Base-by-base conservation (phyloP, 2,888 invertebrate species). In the Flabesymbios commensalis region DNA sequence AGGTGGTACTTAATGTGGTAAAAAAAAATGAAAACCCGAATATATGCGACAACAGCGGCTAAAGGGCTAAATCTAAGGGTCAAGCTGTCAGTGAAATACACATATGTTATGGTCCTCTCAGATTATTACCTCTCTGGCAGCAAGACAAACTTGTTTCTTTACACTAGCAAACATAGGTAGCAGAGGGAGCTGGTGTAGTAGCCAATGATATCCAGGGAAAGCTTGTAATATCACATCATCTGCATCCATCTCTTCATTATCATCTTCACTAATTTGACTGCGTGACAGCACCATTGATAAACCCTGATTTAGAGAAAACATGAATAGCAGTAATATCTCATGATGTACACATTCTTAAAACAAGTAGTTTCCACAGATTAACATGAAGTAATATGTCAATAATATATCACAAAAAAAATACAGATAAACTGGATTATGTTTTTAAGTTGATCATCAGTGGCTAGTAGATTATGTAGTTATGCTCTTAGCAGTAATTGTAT, bases 121-220 rank as follows among this genome's bases (percentile, higher is more conserved):
- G n/a, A n/a, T n/a, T 47, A n/a, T 54, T 43, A 80, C 79, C 77
- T 78, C 72, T 70, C 80, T 70, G 22, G 79, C 68, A 24, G 79
- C 73, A 39, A 64, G 43, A 57, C 75, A 77, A 26, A 75, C 72
- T 57, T 76, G 71, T 4, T 57, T 59, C 57, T 72, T 75, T 64
- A 82, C 73, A 43, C 76, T 67, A 53, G 84, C 83, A 84, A 96
- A 94, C 81, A 93, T 92, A 0, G 90, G 90, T 64, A 94, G 88
- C 33, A 87, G 86, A 45, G 91, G 90, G 24, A 86, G 75, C 59
- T 83, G 78, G 43, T 82, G 78, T 22, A 83, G 72, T 28, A 84
- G 75, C 84, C 84, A 83, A 57, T 71, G 72, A 72, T 79, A 72
- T 10, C 75, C 72, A 81, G 7, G 87, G 82, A 63, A 66, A 33